A percentile compares a stretch with the other conserved stretches of the same genome.
phyloP scores from a whole-genome alignment of 2,113 vertebrate genomes.

The Eupsittula cactorum region DNA sequence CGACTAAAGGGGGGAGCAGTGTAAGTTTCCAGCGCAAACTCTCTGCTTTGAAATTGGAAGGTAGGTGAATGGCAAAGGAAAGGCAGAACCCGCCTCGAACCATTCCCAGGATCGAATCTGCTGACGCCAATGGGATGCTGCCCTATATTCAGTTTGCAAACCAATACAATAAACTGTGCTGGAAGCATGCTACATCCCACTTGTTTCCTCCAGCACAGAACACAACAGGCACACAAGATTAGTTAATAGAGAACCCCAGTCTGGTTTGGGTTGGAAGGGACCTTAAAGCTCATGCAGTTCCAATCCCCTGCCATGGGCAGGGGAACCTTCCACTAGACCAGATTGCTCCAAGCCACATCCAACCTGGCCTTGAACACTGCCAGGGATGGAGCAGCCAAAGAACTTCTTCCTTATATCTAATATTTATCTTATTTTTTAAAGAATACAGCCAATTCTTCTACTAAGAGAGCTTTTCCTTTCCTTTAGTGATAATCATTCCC shows the following conservation, averaged over 20 bases:
- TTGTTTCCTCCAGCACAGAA: accelerated
- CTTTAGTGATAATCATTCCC: background rate
- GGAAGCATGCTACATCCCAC: background rate
- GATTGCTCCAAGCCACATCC: background rate
- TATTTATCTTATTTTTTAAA: background rate
- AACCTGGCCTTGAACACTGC: background rate
- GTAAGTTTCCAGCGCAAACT: background rate
- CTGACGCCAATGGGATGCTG: background rate
- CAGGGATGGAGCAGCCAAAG: background rate
- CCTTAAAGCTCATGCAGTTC: background rate
- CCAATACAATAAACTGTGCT: background rate
- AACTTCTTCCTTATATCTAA: background rate
- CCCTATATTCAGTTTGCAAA: background rate
- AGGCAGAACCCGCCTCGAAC: background rate
- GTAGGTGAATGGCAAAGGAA: background rate
- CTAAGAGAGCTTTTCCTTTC: background rate
- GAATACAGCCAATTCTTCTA: background rate
- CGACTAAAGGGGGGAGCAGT: background rate
- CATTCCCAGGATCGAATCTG: too few relatives aligned
- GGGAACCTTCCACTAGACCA: background rate
- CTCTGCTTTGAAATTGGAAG: background rate
- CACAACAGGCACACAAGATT: too few relatives aligned
- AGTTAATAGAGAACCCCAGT: background rate
- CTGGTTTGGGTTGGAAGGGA: background rate
- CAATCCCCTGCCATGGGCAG: background rate